A percentile compares a stretch with the other conserved stretches of the same genome.
These are phyloP conservation scores for Heptranchias perlo DNA, from an alignment of 2,113 vertebrate species.

Conservation along the genomic window DNA sequence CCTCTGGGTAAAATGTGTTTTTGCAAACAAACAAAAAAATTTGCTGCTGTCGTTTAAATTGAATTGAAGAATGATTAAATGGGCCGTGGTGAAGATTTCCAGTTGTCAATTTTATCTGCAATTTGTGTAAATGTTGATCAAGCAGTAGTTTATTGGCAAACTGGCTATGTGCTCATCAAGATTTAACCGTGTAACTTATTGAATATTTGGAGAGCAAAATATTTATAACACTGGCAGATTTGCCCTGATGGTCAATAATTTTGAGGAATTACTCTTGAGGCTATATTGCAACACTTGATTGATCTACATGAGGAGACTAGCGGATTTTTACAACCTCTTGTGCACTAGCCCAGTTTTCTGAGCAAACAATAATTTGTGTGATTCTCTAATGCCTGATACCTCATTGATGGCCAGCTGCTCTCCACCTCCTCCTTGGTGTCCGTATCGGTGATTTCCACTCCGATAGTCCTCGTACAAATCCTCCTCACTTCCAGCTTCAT, in stretches of 20 bases:
- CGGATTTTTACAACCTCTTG: neutral
- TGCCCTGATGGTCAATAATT: neutral
- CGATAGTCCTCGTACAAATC: conserved; percentile 82
- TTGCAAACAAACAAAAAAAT: neutral
- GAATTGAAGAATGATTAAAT: neutral
- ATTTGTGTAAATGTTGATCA: neutral
- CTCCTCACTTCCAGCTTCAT: conserved; percentile 78
- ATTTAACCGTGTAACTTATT: neutral
- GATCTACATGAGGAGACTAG: neutral
- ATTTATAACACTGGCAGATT: neutral
- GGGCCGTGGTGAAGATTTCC: neutral
- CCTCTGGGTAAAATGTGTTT: too few relatives aligned
- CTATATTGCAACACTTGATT: neutral
- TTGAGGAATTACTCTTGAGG: neutral
- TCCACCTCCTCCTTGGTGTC: conserved; percentile 79
- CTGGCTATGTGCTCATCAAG: neutral
- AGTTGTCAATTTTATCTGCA: neutral
- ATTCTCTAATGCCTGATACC: conserved; percentile 54
- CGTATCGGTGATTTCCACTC: conserved; percentile 73
- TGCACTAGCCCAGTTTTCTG: neutral
- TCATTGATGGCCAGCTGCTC: conserved; percentile 95
- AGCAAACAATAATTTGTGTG: neutral
- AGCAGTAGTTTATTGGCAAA: neutral
- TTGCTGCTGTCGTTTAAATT: neutral
- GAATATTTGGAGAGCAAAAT: neutral